phyloP scores from a whole-genome alignment of 2,888 invertebrate genomes.

The Cinara cedri region DNA sequence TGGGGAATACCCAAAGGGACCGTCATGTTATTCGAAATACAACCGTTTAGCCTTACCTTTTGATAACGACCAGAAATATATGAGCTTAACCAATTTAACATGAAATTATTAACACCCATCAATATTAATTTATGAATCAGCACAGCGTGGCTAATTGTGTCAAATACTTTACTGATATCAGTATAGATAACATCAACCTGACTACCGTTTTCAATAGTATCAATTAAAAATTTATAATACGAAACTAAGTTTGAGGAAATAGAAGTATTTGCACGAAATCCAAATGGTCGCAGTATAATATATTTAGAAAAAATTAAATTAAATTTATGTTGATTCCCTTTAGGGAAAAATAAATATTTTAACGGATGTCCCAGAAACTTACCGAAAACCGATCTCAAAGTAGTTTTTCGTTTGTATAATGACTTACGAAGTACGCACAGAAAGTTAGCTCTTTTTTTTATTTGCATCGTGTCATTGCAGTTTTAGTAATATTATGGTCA shows the following conservation, averaged over 20 bases:
- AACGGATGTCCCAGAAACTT: too few relatives aligned
- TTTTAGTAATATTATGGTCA: too few relatives aligned
- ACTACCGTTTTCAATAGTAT: background rate
- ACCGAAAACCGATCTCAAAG: too few relatives aligned
- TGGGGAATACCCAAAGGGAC: background rate
- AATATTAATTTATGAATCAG: background rate
- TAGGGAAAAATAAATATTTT: too few relatives aligned
- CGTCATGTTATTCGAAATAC: background rate
- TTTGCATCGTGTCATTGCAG: too few relatives aligned
- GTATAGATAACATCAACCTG: background rate
- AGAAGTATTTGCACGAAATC: background rate
- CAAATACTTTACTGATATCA: constrained; percentile 1
- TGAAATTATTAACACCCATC: background rate
- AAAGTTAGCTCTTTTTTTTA: too few relatives aligned
- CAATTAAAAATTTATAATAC: constrained; percentile 1
- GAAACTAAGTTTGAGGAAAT: background rate
- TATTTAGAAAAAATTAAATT: constrained; percentile 6
- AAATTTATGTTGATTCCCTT: too few relatives aligned
- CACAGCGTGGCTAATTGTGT: background rate
- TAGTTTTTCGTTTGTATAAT: too few relatives aligned
- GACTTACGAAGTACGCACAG: too few relatives aligned
- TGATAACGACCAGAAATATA: background rate
- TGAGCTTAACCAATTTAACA: background rate
- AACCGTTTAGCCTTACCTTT: background rate
- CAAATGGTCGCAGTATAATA: constrained; percentile 3